These are phyloP conservation scores for Cyanoramphus novaezelandiae DNA, from an alignment of 2,113 vertebrate species.

Conservation along the genomic window DNA sequence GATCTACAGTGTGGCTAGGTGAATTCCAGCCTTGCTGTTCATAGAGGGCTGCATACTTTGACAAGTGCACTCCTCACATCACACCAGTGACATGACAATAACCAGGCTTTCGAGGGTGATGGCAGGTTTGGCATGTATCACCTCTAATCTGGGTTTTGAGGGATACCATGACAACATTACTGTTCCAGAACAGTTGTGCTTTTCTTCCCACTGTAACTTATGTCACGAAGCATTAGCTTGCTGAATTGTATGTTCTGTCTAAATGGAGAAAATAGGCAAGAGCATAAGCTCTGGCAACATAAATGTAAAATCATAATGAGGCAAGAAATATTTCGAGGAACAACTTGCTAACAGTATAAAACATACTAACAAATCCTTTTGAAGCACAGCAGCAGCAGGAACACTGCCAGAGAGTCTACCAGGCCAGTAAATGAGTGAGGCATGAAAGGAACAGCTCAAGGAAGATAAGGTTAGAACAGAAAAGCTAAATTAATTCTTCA, in stretches of 20 bases:
- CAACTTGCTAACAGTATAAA: not conserved
- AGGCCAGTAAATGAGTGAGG: not conserved
- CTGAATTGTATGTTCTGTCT: not conserved
- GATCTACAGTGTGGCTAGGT: not conserved
- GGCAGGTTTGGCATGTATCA: not conserved
- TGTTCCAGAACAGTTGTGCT: not conserved
- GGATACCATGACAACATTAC: not conserved
- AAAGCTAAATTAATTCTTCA: not conserved
- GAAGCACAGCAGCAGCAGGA: constrained; percentile 5
- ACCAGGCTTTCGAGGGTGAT: not conserved
- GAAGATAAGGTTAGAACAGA: constrained; percentile 23
- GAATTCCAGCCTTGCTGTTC: not conserved
- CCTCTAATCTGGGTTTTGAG: not conserved
- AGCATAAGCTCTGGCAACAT: not conserved
- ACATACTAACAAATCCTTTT: constrained; percentile 1
- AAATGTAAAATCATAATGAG: not conserved
- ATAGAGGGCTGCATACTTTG: not conserved
- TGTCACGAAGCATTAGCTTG: not conserved
- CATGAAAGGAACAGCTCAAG: not conserved
- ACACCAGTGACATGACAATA: not conserved
- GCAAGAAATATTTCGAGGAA: constrained; percentile 18
- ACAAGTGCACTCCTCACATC: not conserved
- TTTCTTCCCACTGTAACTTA: not conserved
- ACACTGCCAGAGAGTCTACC: not conserved
- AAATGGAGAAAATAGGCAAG: not conserved